phyloP scores from a whole-genome alignment of 1,140 invertebrate genomes.

The Drosophila orena region DNA sequence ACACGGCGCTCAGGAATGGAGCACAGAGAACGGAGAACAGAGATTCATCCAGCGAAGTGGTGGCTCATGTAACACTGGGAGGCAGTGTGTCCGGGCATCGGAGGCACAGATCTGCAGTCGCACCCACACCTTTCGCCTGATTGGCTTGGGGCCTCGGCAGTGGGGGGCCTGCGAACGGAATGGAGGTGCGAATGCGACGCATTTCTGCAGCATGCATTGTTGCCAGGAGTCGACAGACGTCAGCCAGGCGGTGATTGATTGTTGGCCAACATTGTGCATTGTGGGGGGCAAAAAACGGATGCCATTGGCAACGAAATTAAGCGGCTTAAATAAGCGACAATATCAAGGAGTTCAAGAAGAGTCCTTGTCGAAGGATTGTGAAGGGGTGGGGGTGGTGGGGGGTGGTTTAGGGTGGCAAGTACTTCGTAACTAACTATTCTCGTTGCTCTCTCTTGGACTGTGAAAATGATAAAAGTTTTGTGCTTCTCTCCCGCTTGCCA shows the following conservation, averaged over 20 bases:
- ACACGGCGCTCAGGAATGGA: constrained; percentile 60
- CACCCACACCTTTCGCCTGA: constrained; percentile 70
- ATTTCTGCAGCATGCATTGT: constrained; percentile 68
- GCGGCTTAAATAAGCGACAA: constrained; percentile 45
- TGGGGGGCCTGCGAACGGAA: no score
- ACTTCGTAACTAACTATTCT: constrained; percentile 50
- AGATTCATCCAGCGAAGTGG: background rate
- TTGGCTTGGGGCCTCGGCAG: constrained; percentile 65
- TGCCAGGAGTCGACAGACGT: constrained; percentile 18
- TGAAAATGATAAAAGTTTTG: constrained; percentile 77
- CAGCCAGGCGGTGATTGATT: constrained; percentile 66
- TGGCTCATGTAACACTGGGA: constrained; percentile 1
- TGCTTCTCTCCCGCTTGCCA: constrained; percentile 37
- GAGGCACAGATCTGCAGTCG: constrained; percentile 75
- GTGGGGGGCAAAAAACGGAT: constrained; percentile 1
- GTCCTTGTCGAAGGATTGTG: background rate
- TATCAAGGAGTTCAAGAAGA: constrained; percentile 1
- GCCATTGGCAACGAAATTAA: constrained; percentile 32
- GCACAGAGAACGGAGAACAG: constrained; percentile 8
- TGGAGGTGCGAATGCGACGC: constrained; percentile 18
- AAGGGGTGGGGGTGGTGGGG: no score
- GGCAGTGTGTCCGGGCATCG: constrained; percentile 52
- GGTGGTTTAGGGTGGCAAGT: constrained; percentile 5
- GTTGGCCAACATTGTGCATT: background rate
- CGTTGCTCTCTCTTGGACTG: constrained; percentile 52